phyloP scores from a whole-genome alignment of 2,888 invertebrate genomes.

The Polyommatus iphigenia region DNA sequence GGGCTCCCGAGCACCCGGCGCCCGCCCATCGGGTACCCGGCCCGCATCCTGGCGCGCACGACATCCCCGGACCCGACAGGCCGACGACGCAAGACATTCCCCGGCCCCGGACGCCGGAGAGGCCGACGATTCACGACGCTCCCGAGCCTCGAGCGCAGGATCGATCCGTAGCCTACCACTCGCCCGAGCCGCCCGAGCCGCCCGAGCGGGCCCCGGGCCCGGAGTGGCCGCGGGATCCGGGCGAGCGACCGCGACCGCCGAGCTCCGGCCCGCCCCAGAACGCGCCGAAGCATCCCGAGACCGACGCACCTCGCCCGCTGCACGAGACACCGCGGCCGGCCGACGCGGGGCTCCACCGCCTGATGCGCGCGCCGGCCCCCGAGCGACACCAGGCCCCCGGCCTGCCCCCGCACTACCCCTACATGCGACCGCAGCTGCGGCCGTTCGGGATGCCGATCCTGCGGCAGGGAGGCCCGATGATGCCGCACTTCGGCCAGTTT shows the following conservation, averaged over 20 bases:
- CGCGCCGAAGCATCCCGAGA: not conserved
- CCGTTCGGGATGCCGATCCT: constrained; percentile 42
- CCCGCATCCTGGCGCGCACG: constrained; percentile 40
- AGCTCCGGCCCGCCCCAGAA: constrained; percentile 38
- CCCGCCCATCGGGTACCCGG: constrained; percentile 8
- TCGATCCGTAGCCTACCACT: constrained; percentile 32
- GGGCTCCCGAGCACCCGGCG: constrained; percentile 36
- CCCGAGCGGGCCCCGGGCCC: constrained; percentile 37
- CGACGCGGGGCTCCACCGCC: constrained; percentile 32
- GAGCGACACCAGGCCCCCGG: constrained; percentile 40
- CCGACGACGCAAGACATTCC: constrained; percentile 32
- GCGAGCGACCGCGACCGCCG: constrained; percentile 35
- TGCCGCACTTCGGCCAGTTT: constrained; percentile 41
- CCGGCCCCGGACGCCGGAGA: constrained; percentile 32
- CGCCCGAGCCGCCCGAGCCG: constrained; percentile 33
- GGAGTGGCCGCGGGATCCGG: constrained; percentile 33
- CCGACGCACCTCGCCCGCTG: constrained; percentile 26
- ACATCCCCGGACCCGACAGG: constrained; percentile 32
- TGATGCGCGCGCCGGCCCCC: constrained; percentile 34
- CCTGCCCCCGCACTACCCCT: constrained; percentile 41
- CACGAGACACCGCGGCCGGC: constrained; percentile 35
- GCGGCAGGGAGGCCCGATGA: constrained; percentile 40
- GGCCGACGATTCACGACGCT: constrained; percentile 33
- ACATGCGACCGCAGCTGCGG: constrained; percentile 40
- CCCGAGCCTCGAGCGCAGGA: constrained; percentile 31